These are phyloP conservation scores for Anhinga rufa DNA, from an alignment of 2,113 vertebrate species.

Conservation along the genomic window DNA sequence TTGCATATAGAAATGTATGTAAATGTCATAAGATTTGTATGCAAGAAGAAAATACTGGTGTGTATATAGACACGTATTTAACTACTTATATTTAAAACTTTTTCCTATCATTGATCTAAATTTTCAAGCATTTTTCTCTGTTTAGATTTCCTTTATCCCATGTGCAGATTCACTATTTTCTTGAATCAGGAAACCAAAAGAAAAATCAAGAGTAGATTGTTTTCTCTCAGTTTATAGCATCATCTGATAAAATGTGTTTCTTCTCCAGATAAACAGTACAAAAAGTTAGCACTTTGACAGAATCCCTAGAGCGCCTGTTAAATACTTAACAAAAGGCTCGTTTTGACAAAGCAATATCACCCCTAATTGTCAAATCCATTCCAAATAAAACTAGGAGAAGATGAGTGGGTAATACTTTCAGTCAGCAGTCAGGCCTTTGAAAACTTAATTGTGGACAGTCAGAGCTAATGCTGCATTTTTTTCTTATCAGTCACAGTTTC, in stretches of 20 bases:
- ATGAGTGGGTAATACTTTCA: constrained; percentile 59
- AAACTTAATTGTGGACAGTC: constrained; percentile 52
- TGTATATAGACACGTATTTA: neutral
- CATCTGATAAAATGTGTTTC: constrained; percentile 59
- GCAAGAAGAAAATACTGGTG: neutral
- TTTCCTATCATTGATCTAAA: neutral
- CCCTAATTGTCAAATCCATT: constrained; percentile 64
- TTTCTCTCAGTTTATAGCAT: constrained; percentile 54
- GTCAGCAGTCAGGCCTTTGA: constrained; percentile 62
- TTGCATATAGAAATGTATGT: neutral
- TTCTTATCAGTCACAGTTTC: neutral
- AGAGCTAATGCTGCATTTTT: constrained; percentile 17
- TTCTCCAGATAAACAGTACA: constrained; percentile 55
- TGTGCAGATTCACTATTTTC: neutral
- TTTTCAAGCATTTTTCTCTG: neutral
- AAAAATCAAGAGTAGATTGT: neutral
- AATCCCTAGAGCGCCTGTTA: constrained; percentile 38
- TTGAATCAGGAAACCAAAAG: neutral
- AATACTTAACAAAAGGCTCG: constrained; percentile 52
- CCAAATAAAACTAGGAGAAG: constrained; percentile 61
- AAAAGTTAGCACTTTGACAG: constrained; percentile 63
- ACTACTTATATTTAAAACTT: neutral
- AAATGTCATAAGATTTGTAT: neutral
- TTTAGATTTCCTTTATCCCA: neutral
- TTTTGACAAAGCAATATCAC: constrained; percentile 65